Percentiles rank a stretch among this genome's conserved stretches.
Conservation (phyloP, 1,140 invertebrate species). For the Anastrepha ludens region DNA sequence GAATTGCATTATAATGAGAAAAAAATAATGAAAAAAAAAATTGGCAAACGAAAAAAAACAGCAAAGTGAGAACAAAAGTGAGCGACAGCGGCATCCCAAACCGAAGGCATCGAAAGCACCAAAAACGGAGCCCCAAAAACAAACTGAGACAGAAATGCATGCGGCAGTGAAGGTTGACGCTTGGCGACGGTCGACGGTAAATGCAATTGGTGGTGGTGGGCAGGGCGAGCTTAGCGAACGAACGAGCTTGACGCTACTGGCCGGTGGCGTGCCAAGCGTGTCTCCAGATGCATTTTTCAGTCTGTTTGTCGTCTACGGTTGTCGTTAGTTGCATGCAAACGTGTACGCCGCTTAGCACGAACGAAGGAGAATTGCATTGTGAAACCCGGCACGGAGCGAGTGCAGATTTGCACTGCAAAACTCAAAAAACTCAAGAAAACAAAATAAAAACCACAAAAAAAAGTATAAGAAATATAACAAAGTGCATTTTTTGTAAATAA, state of each 20-base stretch:
- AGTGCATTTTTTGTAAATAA: no score
- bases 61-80: conserved; percentile 40
- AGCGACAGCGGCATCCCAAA: conserved; percentile 20
- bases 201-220: neutral
- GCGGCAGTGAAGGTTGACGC: conserved; percentile 14
- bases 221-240: conserved; percentile 16
- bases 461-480: no score
- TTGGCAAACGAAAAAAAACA: neutral
- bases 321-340: conserved; percentile 49
- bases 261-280: conserved; percentile 31
- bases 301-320: conserved; percentile 36
- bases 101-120: conserved; percentile 38
- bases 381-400: no score
- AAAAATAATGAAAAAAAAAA: neutral
- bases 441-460: no score
- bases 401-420: no score
- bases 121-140: conserved; percentile 49
- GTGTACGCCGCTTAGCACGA: neutral
- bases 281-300: conserved; percentile 49
- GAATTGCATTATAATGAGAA: conserved; percentile 13
- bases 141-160: conserved; percentile 34
- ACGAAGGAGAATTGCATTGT: neutral
- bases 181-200: neutral
- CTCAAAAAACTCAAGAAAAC: no score
- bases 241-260: conserved; percentile 19